Evolutionary conservation across 1,140 invertebrate species (phyloP).

Genomic region (Aphaenogaster floridana): DNA sequence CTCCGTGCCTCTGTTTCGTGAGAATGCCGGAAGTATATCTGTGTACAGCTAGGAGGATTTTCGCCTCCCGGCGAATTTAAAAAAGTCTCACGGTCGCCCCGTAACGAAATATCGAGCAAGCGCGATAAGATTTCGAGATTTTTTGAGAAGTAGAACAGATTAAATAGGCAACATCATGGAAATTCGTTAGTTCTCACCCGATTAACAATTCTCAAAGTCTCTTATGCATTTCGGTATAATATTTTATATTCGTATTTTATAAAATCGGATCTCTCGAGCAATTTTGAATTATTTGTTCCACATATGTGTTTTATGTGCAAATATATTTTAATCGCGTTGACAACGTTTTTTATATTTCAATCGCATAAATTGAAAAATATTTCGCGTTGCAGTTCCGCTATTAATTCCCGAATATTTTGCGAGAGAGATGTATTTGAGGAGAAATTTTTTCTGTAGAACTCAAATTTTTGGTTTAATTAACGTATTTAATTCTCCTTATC

Average conservation of each 20-base stretch:
- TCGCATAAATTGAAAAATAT: background rate
- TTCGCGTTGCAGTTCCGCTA: background rate
- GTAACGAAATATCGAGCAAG: background rate
- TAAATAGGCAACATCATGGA: background rate
- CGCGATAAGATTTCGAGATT: background rate
- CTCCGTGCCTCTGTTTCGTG: constrained; percentile 46
- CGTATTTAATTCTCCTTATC: constrained; percentile 8
- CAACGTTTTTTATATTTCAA: background rate
- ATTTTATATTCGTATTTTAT: constrained; percentile 2
- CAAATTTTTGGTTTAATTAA: constrained; percentile 26
- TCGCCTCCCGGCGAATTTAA: constrained; percentile 26
- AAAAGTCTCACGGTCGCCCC: constrained; percentile 21
- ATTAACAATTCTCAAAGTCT: background rate
- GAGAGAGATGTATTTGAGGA: constrained; percentile 34
- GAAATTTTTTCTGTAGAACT: constrained; percentile 35
- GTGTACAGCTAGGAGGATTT: constrained; percentile 29
- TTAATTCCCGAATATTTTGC: background rate
- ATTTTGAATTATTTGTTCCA: background rate
- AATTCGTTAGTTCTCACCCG: background rate
- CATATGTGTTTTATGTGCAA: background rate
- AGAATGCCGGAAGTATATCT: constrained; percentile 34
- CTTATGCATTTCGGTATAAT: background rate
- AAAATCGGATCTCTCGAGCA: background rate
- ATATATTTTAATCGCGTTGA: constrained; percentile 15
- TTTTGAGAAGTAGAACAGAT: background rate